Conservation (phyloP, 1,140 invertebrate genomes). For the Glomeris maerens region DNA sequence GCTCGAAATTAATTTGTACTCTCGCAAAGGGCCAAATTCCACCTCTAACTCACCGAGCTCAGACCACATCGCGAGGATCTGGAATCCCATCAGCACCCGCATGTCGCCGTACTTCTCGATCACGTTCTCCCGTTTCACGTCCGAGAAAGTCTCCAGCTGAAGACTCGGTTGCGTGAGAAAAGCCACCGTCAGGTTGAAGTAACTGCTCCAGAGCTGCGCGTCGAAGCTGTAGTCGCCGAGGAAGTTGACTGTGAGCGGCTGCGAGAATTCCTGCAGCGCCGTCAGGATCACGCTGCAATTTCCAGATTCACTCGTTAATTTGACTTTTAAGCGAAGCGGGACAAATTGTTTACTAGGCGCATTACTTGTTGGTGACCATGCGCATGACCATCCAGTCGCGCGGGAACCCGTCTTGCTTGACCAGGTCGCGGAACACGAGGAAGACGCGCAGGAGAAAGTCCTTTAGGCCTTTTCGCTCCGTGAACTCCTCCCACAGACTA, state of each 20-base stretch:
- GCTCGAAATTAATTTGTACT: too few species aligned
- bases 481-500: constrained; percentile 64
- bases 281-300: constrained; percentile 53
- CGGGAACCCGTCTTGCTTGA: constrained; percentile 64
- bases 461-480: constrained; percentile 55
- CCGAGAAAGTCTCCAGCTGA: constrained; percentile 69
- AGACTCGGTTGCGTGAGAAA: constrained; percentile 75
- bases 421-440: constrained; percentile 68
- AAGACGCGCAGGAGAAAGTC: constrained; percentile 82
- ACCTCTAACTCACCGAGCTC: constrained; percentile 67
- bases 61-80: constrained; percentile 88
- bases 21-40: too few species aligned
- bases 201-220: constrained; percentile 70
- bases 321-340: too few species aligned
- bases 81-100: constrained; percentile 81
- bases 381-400: constrained; percentile 86
- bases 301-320: neutral
- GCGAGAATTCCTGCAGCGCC: constrained; percentile 70
- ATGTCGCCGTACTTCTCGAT: constrained; percentile 73
- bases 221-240: constrained; percentile 53
- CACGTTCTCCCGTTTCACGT: constrained; percentile 60
- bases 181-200: constrained; percentile 72
- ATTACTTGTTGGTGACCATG: constrained; percentile 63
- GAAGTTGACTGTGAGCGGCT: constrained; percentile 70
- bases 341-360: too few species aligned